Evolutionary conservation across 2,888 invertebrate species (phyloP), one percentile per base, ranked within the genome.

Genomic region (Spisula subtruncata): DNA sequence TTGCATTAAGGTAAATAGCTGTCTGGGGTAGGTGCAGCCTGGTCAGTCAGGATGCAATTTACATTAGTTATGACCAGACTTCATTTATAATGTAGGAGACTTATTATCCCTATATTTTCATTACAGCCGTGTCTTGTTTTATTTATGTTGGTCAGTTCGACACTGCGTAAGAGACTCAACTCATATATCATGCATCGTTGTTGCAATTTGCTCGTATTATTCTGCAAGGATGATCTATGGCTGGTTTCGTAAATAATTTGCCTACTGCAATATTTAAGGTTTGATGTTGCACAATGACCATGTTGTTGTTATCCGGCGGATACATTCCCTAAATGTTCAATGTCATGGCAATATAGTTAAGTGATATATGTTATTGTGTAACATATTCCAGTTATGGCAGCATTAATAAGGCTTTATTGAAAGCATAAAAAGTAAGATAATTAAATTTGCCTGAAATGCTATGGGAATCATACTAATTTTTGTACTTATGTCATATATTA

Each of bases 231-330:
- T 25, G 25, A 66, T 25, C 60, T 25, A 60, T n/a, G 60, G 1
- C 60, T 60, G 60, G 48, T n/a, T 60, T 60, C 60, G n/a, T 60
- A 60, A 60, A 60, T 60, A n/a, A n/a, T n/a, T n/a, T n/a, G n/a
- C n/a, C n/a, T n/a, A n/a, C n/a, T n/a, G n/a, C n/a, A n/a, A n/a
- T n/a, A n/a, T n/a, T n/a, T n/a, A n/a, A n/a, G n/a, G n/a, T n/a
- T n/a, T n/a, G n/a, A n/a, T n/a, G n/a, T n/a, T n/a, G n/a, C n/a
- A n/a, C n/a, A n/a, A n/a, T n/a, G n/a, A n/a, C n/a, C n/a, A n/a
- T n/a, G n/a, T n/a, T n/a, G n/a, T n/a, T n/a, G n/a, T n/a, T n/a
- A n/a, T n/a, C n/a, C n/a, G n/a, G n/a, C n/a, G n/a, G n/a, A n/a
- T n/a, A n/a, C n/a, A n/a, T n/a, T n/a, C n/a, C n/a, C n/a, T n/a